Conservation (phyloP, 2,888 invertebrate genomes). For the Eucera pruinosa region DNA sequence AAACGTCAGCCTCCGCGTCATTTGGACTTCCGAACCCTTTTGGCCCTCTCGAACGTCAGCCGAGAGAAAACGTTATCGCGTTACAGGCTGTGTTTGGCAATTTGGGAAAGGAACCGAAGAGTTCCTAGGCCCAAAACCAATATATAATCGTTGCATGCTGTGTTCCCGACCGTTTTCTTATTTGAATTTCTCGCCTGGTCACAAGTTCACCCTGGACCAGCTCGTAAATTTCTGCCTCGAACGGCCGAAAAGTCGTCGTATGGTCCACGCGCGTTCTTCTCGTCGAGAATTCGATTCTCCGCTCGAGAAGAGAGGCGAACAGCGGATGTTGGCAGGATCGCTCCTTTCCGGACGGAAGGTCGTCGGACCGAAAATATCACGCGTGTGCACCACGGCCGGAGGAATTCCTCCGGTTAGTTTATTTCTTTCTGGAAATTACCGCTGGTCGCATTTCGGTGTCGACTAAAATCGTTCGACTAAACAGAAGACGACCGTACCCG, state of each 20-base stretch:
- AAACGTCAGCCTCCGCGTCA: slow-evolving; percentile 1
- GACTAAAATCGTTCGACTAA: slow-evolving; percentile 46
- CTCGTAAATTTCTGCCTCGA: slow-evolving; percentile 28
- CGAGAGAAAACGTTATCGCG: slow-evolving; percentile 10
- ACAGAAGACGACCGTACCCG: slow-evolving; percentile 19
- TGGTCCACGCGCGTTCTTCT: background rate
- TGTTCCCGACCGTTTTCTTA: background rate
- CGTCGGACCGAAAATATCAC: slow-evolving; percentile 79
- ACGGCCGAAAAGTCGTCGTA: slow-evolving; percentile 15
- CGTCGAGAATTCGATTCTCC: slow-evolving; percentile 34
- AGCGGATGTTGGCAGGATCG: slow-evolving; percentile 42
- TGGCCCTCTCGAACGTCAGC: background rate
- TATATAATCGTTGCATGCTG: slow-evolving; percentile 1
- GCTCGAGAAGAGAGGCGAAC: slow-evolving; percentile 4
- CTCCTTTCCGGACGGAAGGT: slow-evolving; percentile 73
- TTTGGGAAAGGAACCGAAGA: background rate
- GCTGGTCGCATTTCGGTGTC: slow-evolving; percentile 60
- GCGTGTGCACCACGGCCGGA: slow-evolving; percentile 71
- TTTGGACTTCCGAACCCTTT: background rate
- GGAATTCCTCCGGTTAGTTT: slow-evolving; percentile 77
- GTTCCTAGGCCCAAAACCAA: background rate
- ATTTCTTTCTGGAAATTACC: slow-evolving; percentile 79
- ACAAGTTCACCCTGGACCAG: background rate
- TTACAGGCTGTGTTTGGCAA: slow-evolving; percentile 15
- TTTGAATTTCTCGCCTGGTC: slow-evolving; percentile 19